These are phyloP conservation scores for Nesidiocoris tenuis DNA, from an alignment of 2,888 invertebrate species.

Conservation along the genomic window DNA sequence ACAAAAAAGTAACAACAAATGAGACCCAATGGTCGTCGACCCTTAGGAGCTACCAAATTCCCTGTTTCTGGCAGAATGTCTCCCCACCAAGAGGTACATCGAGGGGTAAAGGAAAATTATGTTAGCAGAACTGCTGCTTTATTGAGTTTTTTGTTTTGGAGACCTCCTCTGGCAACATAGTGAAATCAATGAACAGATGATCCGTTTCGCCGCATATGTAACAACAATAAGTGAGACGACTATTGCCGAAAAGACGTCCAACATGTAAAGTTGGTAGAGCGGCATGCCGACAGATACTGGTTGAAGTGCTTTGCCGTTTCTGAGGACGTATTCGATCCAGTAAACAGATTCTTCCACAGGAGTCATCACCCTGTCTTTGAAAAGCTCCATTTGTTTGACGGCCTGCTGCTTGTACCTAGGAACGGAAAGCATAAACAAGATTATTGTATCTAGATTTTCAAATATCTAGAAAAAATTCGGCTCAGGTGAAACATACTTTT, in stretches of 20 bases:
- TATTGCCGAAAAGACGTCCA: constrained; percentile 21
- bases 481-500: constrained; percentile 20
- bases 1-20: no score
- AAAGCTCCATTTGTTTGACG: constrained; percentile 9
- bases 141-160: neutral
- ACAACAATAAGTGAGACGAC: neutral
- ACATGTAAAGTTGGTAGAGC: constrained; percentile 39
- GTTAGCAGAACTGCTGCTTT: no score
- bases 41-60: no score
- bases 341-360: constrained; percentile 42
- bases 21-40: no score
- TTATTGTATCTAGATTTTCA: neutral
- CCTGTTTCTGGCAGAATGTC: no score
- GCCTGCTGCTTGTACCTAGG: constrained; percentile 41
- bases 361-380: constrained; percentile 34
- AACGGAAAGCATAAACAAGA: no score
- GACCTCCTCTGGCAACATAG: neutral
- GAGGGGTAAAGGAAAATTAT: no score
- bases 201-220: neutral
- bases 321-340: constrained; percentile 46
- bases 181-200: neutral
- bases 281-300: constrained; percentile 35
- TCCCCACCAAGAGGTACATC: no score
- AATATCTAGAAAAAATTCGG: neutral
- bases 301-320: constrained; percentile 35